Evolutionary conservation across 2,888 invertebrate species (phyloP).

Genomic region (Belgica antarctica): DNA sequence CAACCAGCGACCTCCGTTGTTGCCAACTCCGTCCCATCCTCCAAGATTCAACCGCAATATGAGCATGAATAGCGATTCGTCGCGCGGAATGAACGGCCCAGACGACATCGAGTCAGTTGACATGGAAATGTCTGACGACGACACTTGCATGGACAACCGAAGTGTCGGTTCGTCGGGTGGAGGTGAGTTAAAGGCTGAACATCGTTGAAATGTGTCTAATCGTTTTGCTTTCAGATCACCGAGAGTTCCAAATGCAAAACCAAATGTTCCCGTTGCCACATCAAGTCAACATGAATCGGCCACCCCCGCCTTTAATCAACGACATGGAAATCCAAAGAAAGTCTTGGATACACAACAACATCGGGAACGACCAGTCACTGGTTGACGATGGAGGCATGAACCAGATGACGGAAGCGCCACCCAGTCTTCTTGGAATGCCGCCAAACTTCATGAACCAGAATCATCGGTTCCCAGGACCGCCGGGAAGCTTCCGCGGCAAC

Average conservation of each 20-base stretch:
- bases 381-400: slow-evolving; percentile 1
- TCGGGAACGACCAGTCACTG: not conserved
- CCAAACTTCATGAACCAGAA: slow-evolving; percentile 3
- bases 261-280: slow-evolving; percentile 19
- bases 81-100: slow-evolving; percentile 51
- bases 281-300: slow-evolving; percentile 27
- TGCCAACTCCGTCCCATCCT: slow-evolving; percentile 47
- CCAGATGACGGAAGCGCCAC: not conserved
- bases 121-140: slow-evolving; percentile 83
- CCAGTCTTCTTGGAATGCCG: not conserved
- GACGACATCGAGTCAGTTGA: slow-evolving; percentile 80
- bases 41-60: slow-evolving; percentile 14
- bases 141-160: slow-evolving; percentile 45
- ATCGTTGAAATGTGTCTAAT: not conserved
- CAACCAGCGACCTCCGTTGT: slow-evolving; percentile 45
- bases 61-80: slow-evolving; percentile 46
- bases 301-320: slow-evolving; percentile 29
- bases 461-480: not conserved
- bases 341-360: slow-evolving; percentile 31
- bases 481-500: not conserved
- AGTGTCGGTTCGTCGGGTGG: slow-evolving; percentile 19
- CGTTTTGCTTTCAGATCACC: slow-evolving; percentile 22
- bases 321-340: slow-evolving; percentile 30
- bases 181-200: not conserved
- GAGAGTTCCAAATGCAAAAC: slow-evolving; percentile 26